A percentile compares a stretch with the other conserved stretches of the same genome.
phyloP scores from a whole-genome alignment of 2,113 vertebrate genomes.

The Calypte anna region DNA sequence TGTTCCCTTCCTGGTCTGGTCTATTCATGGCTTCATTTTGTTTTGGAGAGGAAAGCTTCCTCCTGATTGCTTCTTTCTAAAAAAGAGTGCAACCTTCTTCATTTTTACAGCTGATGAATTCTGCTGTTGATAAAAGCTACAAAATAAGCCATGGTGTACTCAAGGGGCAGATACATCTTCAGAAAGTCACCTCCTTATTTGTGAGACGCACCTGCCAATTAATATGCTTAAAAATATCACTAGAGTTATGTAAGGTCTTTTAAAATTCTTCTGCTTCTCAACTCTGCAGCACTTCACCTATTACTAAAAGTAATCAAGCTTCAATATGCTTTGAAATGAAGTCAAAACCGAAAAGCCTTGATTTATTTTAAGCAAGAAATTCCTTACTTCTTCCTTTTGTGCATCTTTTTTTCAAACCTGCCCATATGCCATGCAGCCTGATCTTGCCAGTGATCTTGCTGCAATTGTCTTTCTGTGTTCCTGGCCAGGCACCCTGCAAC shows the following conservation, averaged over 20 bases:
- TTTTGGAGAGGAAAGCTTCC: not conserved
- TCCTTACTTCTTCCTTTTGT: not conserved
- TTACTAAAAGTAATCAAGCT: conserved; percentile 50
- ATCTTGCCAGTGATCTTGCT: not conserved
- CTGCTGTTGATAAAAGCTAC: not conserved
- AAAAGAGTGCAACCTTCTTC: not conserved
- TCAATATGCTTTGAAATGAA: conserved; percentile 45
- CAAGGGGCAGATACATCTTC: conserved; percentile 22
- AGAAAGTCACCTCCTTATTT: conserved; percentile 67
- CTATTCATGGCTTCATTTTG: not conserved
- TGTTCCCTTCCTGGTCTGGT: not conserved
- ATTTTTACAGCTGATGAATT: not conserved
- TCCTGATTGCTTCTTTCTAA: not conserved
- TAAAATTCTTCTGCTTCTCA: conserved; percentile 52
- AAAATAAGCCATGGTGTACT: not conserved
- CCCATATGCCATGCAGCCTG: not conserved
- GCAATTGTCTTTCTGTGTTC: not conserved
- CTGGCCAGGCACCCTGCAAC: not conserved
- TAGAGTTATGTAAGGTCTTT: conserved; percentile 38
- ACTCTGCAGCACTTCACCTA: conserved; percentile 46
- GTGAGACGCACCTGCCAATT: conserved; percentile 54
- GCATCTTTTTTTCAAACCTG: not conserved
- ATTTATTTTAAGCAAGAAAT: not conserved
- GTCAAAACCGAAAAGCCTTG: conserved; percentile 1
- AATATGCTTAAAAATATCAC: conserved; percentile 64